phyloP scores from a whole-genome alignment of 1,140 invertebrate species.

The Diorhabda elongata region DNA sequence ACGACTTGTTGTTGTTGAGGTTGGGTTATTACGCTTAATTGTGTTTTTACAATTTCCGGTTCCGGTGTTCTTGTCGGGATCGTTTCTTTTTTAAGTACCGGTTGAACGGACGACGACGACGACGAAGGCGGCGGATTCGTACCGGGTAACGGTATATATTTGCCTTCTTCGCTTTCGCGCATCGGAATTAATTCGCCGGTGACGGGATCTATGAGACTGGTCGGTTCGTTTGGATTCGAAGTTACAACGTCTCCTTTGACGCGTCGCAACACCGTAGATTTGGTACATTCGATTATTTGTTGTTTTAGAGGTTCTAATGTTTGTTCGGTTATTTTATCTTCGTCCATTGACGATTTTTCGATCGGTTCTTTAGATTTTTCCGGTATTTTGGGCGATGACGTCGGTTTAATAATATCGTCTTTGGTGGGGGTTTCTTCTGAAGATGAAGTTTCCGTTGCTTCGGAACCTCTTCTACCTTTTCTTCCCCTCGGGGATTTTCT shows the following conservation, averaged over 20 bases:
- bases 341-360: neutral
- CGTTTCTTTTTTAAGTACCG: conserved; percentile 27
- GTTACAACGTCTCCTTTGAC: conserved; percentile 40
- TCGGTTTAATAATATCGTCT: conserved; percentile 47
- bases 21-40: conserved; percentile 27
- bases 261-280: conserved; percentile 42
- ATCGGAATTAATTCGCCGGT: conserved; percentile 70
- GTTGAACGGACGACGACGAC: conserved; percentile 7
- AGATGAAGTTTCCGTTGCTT: conserved; percentile 58
- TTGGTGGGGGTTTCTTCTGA: conserved; percentile 40
- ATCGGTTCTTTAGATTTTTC: conserved; percentile 43
- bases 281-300: conserved; percentile 36
- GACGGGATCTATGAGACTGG: conserved; percentile 68
- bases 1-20: conserved; percentile 17
- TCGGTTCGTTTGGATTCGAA: conserved; percentile 50
- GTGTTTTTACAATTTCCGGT: conserved; percentile 26
- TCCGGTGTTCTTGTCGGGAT: conserved; percentile 19
- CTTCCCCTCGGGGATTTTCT: conserved; percentile 60
- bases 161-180: conserved; percentile 68
- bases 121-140: neutral
- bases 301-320: conserved; percentile 41
- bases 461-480: conserved; percentile 56
- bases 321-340: conserved; percentile 22
- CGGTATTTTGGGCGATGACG: conserved; percentile 28
- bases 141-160: conserved; percentile 60